Evolutionary conservation across 2,113 vertebrate genomes (phyloP).

Genomic region (Dromaius novaehollandiae): DNA sequence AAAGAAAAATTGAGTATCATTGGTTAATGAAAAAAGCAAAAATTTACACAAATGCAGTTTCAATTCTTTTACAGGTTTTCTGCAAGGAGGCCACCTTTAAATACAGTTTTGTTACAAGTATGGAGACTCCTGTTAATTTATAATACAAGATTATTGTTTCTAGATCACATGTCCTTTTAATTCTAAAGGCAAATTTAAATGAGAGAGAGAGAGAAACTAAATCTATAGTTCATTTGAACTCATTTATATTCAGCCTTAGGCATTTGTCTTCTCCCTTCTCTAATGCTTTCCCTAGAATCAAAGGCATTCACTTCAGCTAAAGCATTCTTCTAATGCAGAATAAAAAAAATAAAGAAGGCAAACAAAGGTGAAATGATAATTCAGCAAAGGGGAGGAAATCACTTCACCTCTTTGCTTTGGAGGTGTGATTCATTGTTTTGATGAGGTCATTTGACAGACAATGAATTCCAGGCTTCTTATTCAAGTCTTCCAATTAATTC

Average conservation of each 20-base stretch:
- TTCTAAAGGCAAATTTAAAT: slow-evolving; percentile 1
- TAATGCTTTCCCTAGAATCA: neutral
- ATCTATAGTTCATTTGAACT: neutral
- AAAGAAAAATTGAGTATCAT: neutral
- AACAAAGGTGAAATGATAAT: slow-evolving; percentile 27
- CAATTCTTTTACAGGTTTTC: neutral
- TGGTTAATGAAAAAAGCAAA: neutral
- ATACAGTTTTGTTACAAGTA: neutral
- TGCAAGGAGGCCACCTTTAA: neutral
- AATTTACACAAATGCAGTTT: neutral
- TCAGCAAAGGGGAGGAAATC: neutral
- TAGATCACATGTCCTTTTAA: slow-evolving; percentile 15
- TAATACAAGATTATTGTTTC: neutral
- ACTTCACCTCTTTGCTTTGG: neutral
- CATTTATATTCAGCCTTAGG: neutral
- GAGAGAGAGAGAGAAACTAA: neutral
- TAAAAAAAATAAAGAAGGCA: neutral
- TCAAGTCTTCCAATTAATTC: slow-evolving; percentile 42
- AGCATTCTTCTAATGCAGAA: neutral
- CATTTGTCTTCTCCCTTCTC: neutral
- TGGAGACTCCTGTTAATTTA: neutral
- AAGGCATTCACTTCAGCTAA: neutral
- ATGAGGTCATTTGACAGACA: slow-evolving; percentile 42
- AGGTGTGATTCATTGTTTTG: slow-evolving; percentile 24
- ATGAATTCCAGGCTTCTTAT: slow-evolving; percentile 16